phyloP scores from a whole-genome alignment of 1,140 invertebrate genomes.

The Penaeus indicus region DNA sequence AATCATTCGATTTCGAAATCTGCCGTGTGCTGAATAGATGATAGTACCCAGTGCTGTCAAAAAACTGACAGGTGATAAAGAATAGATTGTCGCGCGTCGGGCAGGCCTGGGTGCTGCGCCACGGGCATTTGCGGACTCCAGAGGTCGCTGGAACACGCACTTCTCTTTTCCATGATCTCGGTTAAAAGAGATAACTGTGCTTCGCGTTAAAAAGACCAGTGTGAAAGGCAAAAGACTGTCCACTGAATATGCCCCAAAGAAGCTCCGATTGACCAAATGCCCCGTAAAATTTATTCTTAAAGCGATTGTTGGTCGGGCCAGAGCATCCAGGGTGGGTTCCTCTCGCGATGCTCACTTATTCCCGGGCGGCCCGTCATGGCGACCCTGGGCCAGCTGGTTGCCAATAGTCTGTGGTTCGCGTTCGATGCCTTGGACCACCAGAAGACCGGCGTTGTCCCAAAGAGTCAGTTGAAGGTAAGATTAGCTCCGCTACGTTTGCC shows the following conservation, averaged over 20 bases:
- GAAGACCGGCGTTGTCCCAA: conserved; percentile 62
- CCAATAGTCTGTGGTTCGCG: conserved; percentile 66
- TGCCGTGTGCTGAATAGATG: too few species aligned
- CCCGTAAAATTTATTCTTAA: background rate
- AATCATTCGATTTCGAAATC: too few species aligned
- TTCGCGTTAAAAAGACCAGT: too few species aligned
- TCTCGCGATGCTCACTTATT: conserved; percentile 40
- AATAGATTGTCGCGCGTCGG: too few species aligned
- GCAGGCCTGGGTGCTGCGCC: too few species aligned
- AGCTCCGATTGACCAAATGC: background rate
- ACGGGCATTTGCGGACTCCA: conserved; percentile 12
- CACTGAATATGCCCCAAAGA: background rate
- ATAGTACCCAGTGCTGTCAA: too few species aligned
- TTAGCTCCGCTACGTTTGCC: background rate
- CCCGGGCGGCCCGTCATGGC: conserved; percentile 57
- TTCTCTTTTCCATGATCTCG: background rate
- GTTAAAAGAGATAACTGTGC: background rate
- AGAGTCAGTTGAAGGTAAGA: conserved; percentile 64
- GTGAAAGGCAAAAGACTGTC: too few species aligned
- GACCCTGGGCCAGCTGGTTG: conserved; percentile 64
- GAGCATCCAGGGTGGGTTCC: conserved; percentile 17
- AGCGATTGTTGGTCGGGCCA: background rate
- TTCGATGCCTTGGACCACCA: conserved; percentile 66
- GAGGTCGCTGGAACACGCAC: conserved; percentile 32
- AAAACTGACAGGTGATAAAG: background rate